phyloP scores from a whole-genome alignment of 2,113 vertebrate genomes.

The Pluvialis apricaria region DNA sequence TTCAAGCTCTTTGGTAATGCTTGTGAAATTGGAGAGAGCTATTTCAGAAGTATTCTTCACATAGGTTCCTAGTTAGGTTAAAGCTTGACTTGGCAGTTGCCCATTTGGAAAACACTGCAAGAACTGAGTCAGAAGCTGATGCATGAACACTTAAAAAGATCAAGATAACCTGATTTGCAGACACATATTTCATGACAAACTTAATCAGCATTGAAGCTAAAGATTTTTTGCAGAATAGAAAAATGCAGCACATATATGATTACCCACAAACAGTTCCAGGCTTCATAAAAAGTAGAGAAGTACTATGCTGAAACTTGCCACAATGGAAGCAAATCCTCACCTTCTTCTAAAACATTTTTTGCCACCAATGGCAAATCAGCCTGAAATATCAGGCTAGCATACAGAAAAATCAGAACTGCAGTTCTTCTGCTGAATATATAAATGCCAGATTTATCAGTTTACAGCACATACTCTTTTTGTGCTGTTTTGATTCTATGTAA shows the following conservation, averaged over 20 bases:
- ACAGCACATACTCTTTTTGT: not conserved
- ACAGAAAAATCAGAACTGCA: not conserved
- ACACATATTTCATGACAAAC: not conserved
- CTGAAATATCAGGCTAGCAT: not conserved
- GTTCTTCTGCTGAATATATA: not conserved
- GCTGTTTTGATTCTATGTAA: not conserved
- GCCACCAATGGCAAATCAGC: not conserved
- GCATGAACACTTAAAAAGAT: not conserved
- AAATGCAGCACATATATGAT: not conserved
- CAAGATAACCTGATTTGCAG: not conserved
- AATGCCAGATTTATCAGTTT: not conserved
- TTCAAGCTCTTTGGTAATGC: not conserved
- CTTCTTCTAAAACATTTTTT: not conserved
- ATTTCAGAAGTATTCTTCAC: not conserved
- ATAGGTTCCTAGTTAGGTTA: not conserved
- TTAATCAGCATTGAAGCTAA: not conserved
- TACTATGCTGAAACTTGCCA: not conserved
- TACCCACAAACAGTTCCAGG: not conserved
- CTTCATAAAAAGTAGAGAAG: not conserved
- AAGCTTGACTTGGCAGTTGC: slow-evolving; percentile 3
- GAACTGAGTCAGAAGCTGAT: slow-evolving; percentile 28
- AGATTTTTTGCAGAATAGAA: slow-evolving; percentile 4
- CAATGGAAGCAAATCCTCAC: not conserved
- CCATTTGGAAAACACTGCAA: not conserved
- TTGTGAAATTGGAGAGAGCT: not conserved